Percentiles rank a stretch among this genome's conserved stretches.
Conservation (phyloP, 2,888 invertebrate genomes). For the Volucella inanis region DNA sequence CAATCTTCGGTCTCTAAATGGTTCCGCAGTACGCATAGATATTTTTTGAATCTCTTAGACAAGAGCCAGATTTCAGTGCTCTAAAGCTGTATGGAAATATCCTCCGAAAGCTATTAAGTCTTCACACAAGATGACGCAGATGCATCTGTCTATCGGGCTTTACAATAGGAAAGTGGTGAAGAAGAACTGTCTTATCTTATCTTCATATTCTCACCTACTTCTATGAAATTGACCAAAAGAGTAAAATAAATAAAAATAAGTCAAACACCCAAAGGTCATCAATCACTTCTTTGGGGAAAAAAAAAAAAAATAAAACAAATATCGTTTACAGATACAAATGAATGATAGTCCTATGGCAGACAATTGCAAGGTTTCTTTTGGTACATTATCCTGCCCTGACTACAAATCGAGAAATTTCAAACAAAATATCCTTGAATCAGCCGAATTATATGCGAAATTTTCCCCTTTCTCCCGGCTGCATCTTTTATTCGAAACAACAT, state of each 20-base stretch:
- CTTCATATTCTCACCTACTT: constrained; percentile 7
- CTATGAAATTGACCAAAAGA: constrained; percentile 19
- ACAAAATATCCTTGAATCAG: constrained; percentile 74
- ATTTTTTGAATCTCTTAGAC: no score
- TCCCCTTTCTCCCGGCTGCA: neutral
- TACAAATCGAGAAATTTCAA: constrained; percentile 82
- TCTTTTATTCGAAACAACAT: constrained; percentile 47
- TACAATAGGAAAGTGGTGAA: no score
- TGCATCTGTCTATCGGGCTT: no score
- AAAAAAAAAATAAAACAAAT: constrained; percentile 8
- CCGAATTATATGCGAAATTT: constrained; percentile 44
- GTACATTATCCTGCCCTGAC: constrained; percentile 73
- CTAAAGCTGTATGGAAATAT: no score
- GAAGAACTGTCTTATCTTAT: no score
- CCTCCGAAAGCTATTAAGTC: no score
- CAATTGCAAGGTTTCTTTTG: constrained; percentile 31
- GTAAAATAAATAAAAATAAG: neutral
- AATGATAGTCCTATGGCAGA: constrained; percentile 63
- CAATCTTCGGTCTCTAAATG: no score
- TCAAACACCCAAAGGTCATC: constrained; percentile 38
- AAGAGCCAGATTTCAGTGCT: no score
- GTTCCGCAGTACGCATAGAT: no score
- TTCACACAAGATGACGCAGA: no score
- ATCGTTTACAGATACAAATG: constrained; percentile 67
- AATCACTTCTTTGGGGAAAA: constrained; percentile 48